These are phyloP conservation scores for Xylophagus ater DNA, from an alignment of 2,888 invertebrate species.

Conservation along the genomic window DNA sequence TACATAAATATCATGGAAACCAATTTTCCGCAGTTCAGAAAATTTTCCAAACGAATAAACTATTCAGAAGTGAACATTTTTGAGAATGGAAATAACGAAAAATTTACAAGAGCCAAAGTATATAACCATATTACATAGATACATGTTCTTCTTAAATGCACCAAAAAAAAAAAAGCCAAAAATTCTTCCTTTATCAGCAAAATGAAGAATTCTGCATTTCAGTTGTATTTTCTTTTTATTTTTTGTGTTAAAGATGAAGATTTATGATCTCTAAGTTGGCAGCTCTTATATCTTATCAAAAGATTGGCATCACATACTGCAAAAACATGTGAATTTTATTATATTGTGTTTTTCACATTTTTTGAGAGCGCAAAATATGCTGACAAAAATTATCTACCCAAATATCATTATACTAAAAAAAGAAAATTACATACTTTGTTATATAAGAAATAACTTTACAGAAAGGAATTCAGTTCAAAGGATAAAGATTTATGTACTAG, in stretches of 20 bases:
- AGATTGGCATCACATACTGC: conserved; percentile 35
- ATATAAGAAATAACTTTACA: too few relatives aligned
- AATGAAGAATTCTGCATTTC: not conserved
- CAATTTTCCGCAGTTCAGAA: conserved; percentile 19
- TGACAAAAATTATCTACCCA: too few relatives aligned
- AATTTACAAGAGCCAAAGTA: too few relatives aligned
- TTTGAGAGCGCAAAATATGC: too few relatives aligned
- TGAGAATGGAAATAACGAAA: not conserved
- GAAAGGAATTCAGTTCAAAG: too few relatives aligned
- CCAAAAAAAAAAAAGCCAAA: not conserved
- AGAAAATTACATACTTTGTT: too few relatives aligned
- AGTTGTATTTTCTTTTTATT: conserved; percentile 28
- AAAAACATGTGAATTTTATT: too few relatives aligned
- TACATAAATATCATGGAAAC: conserved; percentile 18
- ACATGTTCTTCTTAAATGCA: too few relatives aligned
- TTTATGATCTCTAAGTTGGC: conserved; percentile 39
- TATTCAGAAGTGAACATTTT: conserved; percentile 2
- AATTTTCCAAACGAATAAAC: conserved; percentile 16
- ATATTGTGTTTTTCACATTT: too few relatives aligned
- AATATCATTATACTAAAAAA: too few relatives aligned
- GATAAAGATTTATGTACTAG: too few relatives aligned
- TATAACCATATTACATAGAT: too few relatives aligned
- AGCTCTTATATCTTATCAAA: conserved; percentile 38
- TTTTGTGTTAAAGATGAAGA: conserved; percentile 38
- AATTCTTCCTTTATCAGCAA: not conserved